Evolutionary conservation across 1,140 invertebrate genomes (phyloP), one percentile per base, ranked within the genome.

Genomic region (Cecropterus lyciades): DNA sequence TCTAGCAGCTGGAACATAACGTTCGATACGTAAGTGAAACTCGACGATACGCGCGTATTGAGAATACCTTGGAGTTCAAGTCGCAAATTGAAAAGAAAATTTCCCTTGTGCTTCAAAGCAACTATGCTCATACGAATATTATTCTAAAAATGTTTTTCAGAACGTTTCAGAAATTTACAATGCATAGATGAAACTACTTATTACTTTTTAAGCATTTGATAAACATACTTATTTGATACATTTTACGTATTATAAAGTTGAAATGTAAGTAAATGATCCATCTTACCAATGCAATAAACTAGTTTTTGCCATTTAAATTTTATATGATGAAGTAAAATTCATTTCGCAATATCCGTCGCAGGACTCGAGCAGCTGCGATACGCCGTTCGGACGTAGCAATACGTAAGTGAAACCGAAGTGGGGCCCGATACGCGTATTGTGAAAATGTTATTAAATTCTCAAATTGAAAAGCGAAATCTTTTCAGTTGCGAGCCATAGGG

Each of bases 381-480:
- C 49, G 49, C 3, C 3, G 27, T 30, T 30, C 7, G 27, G 17
- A 27, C 24, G 42, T 16, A 42, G 55, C 9, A 57, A 45, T 46
- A 57, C 55, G 55, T 46, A 57, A 57, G 42, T 57, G 42, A 57
- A 57, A 57, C 55, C 6, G 11, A 42, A 48, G 13, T 3, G 13
- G 43, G 0, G 43, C 43, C 43, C 43, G 56, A 43, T 48, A 30
- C 27, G 27, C 43, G 43, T 59, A 59, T 60, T 48, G 56, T 48
- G 43, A 48, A 60, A 48, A 60, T 13, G 14, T 48, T 60, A 60
- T 60, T 60, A 60, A 60, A 60, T 60, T 60, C 43, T 60, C 43
- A 60, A 48, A 60, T 60, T 60, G 56, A 48, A 60, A 60, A 60
- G 43, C 30, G 56, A 60, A 48, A 60, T 60, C 56, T 60, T 48